Conservation (phyloP, 2,797 vertebrate genomes). For the Bradypodion ventrale region DNA sequence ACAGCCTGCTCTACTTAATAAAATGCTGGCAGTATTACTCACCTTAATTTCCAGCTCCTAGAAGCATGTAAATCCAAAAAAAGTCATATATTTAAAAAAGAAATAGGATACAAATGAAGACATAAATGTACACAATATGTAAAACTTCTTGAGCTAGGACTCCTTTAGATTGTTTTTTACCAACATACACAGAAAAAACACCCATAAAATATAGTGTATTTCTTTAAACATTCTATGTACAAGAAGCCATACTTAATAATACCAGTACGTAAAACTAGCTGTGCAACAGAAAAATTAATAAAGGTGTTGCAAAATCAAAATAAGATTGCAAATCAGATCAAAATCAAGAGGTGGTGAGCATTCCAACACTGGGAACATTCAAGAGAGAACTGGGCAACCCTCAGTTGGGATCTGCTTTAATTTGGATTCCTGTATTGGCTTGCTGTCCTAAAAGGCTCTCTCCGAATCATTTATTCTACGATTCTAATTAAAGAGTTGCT, state of each 20-base stretch:
- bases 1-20: neutral
- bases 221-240: neutral
- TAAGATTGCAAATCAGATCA: neutral
- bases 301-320: neutral
- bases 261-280: neutral
- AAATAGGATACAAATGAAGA: neutral
- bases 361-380: too few species aligned
- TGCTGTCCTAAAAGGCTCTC: too few species aligned
- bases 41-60: conserved; percentile 86
- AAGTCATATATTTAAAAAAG: conserved; percentile 12
- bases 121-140: too few species aligned
- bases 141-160: neutral
- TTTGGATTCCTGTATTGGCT: too few species aligned
- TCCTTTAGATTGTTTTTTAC: neutral
- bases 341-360: too few species aligned
- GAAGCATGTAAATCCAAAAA: conserved; percentile 66
- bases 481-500: too few species aligned
- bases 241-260: neutral
- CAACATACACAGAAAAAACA: neutral
- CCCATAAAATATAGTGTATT: too few species aligned
- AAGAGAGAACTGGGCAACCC: too few species aligned
- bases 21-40: conserved; percentile 64
- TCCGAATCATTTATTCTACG: too few species aligned
- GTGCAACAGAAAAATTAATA: neutral
- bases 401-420: too few species aligned